A percentile compares a stretch with the other conserved stretches of the same genome.
phyloP scores from a whole-genome alignment of 2,113 vertebrate genomes.

The Puntigrus tetrazona region DNA sequence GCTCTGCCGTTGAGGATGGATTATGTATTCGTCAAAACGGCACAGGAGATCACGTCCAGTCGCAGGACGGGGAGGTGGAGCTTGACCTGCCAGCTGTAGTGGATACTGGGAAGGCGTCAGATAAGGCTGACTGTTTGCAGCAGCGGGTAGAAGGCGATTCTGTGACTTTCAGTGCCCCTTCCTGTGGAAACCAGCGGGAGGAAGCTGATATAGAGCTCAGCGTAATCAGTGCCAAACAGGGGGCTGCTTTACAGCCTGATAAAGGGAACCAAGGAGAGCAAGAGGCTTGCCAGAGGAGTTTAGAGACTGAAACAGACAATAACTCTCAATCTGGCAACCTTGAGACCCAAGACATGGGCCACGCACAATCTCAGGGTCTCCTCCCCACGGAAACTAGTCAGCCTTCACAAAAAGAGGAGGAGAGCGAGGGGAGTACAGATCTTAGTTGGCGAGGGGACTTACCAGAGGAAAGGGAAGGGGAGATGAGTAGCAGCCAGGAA shows the following conservation, averaged over 20 bases:
- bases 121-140: constrained; percentile 7
- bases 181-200: constrained; percentile 49
- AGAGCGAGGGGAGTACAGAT: constrained; percentile 10
- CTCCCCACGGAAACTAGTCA: constrained; percentile 35
- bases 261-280: constrained; percentile 20
- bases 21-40: constrained; percentile 33
- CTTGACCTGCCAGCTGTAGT: constrained; percentile 48
- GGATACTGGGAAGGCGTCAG: not conserved
- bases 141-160: constrained; percentile 1
- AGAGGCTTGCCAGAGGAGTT: constrained; percentile 8
- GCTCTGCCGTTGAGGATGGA: constrained; percentile 24
- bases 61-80: constrained; percentile 26
- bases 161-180: constrained; percentile 37
- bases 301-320: constrained; percentile 17
- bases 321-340: constrained; percentile 41
- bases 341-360: constrained; percentile 43
- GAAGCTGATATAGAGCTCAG: constrained; percentile 52
- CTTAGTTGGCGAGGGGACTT: constrained; percentile 7
- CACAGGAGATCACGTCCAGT: constrained; percentile 2
- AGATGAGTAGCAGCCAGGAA: constrained; percentile 27
- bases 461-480: constrained; percentile 39
- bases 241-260: not conserved
- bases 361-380: constrained; percentile 41
- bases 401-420: constrained; percentile 5
- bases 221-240: constrained; percentile 39